Percentiles rank a stretch among this genome's conserved stretches.
phyloP scores from a whole-genome alignment of 2,888 invertebrate genomes.

The Sminthurinus aureus region DNA sequence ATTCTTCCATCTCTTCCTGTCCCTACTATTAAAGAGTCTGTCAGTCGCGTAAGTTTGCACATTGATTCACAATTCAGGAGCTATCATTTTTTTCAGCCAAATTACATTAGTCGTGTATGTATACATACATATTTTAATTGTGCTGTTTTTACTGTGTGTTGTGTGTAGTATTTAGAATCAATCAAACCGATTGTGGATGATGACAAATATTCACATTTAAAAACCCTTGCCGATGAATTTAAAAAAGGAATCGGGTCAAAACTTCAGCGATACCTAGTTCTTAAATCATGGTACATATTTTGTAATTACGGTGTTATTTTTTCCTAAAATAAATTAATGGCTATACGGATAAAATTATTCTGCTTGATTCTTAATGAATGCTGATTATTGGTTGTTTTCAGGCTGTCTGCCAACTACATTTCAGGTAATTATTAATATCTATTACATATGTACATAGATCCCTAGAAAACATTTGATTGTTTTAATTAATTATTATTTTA shows the following conservation, averaged over 20 bases:
- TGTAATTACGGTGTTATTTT: background rate
- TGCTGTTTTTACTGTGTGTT: background rate
- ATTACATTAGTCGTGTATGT: background rate
- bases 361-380: too few relatives aligned
- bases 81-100: background rate
- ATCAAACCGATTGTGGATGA: slow-evolving; percentile 20
- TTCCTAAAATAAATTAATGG: background rate
- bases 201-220: background rate
- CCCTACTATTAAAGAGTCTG: slow-evolving; percentile 13
- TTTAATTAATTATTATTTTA: too few relatives aligned
- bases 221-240: slow-evolving; percentile 71
- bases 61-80: background rate
- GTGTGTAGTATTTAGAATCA: slow-evolving; percentile 28
- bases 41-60: slow-evolving; percentile 11
- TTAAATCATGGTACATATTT: slow-evolving; percentile 30
- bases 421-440: too few relatives aligned
- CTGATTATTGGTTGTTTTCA: slow-evolving; percentile 47
- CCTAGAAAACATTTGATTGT: too few relatives aligned
- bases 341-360: slow-evolving; percentile 1
- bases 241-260: slow-evolving; percentile 85
- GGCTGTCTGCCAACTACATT: slow-evolving; percentile 90
- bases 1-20: slow-evolving; percentile 23
- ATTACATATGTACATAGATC: too few relatives aligned
- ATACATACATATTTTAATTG: background rate
- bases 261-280: slow-evolving; percentile 69